Percentiles rank a stretch among this genome's conserved stretches.
Conservation (phyloP, 2,113 vertebrate genomes). For the Oreochromis spilurus region DNA sequence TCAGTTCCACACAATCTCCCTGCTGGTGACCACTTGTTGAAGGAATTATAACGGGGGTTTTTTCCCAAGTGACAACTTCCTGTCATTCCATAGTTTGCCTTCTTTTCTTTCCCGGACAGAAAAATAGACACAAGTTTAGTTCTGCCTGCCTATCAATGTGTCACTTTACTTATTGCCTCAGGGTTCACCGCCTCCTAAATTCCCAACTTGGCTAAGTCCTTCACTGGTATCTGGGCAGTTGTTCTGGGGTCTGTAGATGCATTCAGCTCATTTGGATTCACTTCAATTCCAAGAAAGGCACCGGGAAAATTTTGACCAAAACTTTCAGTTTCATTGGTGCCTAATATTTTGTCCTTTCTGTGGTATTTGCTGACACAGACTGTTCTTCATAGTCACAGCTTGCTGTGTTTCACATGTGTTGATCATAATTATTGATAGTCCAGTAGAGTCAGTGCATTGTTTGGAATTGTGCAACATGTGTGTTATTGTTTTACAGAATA, state of each 20-base stretch:
- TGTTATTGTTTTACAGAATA: neutral
- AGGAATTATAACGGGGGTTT: neutral
- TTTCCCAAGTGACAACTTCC: neutral
- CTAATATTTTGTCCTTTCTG: neutral
- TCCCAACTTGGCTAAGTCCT: neutral
- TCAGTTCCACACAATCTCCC: neutral
- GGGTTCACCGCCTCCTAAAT: neutral
- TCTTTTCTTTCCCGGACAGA: neutral
- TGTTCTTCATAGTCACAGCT: neutral
- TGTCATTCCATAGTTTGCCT: neutral
- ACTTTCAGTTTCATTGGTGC: neutral
- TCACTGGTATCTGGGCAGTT: neutral
- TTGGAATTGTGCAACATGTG: neutral
- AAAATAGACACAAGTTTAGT: neutral
- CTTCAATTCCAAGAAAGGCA: neutral
- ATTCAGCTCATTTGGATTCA: neutral
- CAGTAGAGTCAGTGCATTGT: neutral
- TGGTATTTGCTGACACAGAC: neutral
- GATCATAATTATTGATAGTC: neutral
- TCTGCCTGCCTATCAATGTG: neutral
- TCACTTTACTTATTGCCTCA: neutral
- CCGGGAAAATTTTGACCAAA: accelerated
- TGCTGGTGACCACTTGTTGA: neutral
- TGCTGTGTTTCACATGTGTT: neutral
- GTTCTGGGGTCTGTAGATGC: neutral